Percentiles rank a stretch among this genome's conserved stretches.
These are phyloP conservation scores for Brenthis daphne DNA, from an alignment of 2,888 invertebrate species.

Conservation along the genomic window DNA sequence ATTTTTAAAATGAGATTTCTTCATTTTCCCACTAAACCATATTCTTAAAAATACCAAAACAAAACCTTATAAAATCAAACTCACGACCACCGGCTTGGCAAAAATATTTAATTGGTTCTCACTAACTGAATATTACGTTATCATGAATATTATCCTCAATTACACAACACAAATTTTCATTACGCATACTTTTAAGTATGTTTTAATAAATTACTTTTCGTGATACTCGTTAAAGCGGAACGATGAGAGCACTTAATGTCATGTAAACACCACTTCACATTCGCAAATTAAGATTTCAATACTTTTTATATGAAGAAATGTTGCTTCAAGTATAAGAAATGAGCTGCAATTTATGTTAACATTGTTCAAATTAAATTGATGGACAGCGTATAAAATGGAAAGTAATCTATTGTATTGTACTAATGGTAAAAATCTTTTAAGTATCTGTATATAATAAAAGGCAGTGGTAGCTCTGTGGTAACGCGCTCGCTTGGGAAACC, in stretches of 20 bases:
- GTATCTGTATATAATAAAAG: no score
- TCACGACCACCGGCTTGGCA: no score
- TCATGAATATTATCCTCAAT: slow-evolving; percentile 17
- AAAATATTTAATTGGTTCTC: not conserved
- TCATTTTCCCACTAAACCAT: no score
- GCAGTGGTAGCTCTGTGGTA: no score
- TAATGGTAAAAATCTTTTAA: no score
- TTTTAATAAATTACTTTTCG: slow-evolving; percentile 54
- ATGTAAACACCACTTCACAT: slow-evolving; percentile 47
- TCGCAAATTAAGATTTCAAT: slow-evolving; percentile 20
- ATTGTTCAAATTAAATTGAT: not conserved
- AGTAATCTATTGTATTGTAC: no score
- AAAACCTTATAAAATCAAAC: no score
- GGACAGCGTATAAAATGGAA: not conserved
- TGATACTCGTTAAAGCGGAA: slow-evolving; percentile 55
- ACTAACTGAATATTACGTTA: not conserved
- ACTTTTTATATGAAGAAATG: not conserved
- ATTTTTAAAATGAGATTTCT: no score
- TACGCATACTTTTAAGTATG: slow-evolving; percentile 14
- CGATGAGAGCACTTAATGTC: slow-evolving; percentile 61
- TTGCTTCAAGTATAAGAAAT: not conserved
- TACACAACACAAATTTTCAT: slow-evolving; percentile 6
- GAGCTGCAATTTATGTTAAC: not conserved
- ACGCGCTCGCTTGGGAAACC: no score
- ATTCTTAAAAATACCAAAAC: no score